phyloP scores from a whole-genome alignment of 2,113 vertebrate species.

The Carlito syrichta region DNA sequence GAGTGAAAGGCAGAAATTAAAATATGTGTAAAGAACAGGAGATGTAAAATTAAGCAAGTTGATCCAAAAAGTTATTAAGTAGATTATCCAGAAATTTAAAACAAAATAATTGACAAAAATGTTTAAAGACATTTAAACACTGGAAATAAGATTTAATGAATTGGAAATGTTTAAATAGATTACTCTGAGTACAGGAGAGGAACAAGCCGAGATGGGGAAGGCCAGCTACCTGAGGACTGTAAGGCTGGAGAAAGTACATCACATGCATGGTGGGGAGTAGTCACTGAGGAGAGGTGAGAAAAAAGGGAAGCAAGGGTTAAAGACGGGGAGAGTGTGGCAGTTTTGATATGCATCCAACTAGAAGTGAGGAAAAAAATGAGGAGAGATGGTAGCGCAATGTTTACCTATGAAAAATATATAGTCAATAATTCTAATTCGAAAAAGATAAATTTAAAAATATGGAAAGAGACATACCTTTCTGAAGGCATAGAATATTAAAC shows the following conservation, averaged over 20 bases:
- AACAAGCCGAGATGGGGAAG: accelerated
- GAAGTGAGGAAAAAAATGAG: background rate
- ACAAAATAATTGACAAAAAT: background rate
- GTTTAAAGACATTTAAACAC: background rate
- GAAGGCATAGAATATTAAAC: background rate
- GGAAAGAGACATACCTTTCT: background rate
- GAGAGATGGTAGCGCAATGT: background rate
- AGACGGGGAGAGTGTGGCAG: background rate
- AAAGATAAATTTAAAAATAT: background rate
- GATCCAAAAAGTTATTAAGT: background rate
- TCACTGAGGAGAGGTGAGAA: background rate
- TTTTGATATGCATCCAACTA: background rate
- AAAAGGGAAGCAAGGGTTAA: background rate
- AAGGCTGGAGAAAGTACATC: background rate
- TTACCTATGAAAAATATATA: background rate
- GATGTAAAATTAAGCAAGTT: background rate
- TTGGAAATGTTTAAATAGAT: background rate
- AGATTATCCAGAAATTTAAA: background rate
- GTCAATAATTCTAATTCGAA: background rate
- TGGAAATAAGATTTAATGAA: background rate
- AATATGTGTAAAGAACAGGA: background rate
- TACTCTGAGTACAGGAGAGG: background rate
- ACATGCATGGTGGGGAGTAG: background rate
- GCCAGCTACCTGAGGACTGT: no score
- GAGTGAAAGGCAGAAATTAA: background rate